Evolutionary conservation across 2,888 invertebrate species (phyloP).

Genomic region (Rotaria magnacalcarata): DNA sequence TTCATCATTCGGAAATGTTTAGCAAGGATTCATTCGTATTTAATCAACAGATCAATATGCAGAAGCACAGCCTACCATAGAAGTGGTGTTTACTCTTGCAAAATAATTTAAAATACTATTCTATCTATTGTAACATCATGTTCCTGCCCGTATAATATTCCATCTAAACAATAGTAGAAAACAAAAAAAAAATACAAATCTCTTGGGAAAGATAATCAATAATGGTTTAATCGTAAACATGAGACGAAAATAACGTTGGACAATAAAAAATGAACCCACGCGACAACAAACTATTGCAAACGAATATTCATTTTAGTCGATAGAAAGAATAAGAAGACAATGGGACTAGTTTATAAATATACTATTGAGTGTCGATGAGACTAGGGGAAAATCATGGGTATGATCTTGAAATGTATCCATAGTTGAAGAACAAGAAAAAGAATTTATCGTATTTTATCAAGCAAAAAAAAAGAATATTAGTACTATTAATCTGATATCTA

Average conservation of each 20-base stretch:
- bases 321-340: neutral
- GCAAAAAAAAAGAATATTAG: too few relatives aligned
- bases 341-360: too few relatives aligned
- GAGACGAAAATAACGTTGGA: neutral
- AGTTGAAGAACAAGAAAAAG: too few relatives aligned
- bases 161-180: neutral
- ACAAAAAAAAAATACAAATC: neutral
- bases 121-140: neutral
- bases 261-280: neutral
- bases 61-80: neutral
- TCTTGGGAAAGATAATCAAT: slow-evolving; percentile 12
- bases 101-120: neutral
- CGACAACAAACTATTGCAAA: neutral
- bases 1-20: too few relatives aligned
- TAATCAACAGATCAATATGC: too few relatives aligned
- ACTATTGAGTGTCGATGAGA: too few relatives aligned
- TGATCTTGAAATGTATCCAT: too few relatives aligned
- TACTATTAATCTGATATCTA: too few relatives aligned
- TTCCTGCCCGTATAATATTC: neutral
- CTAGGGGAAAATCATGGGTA: too few relatives aligned
- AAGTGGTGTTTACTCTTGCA: neutral
- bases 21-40: too few relatives aligned
- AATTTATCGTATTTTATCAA: too few relatives aligned
- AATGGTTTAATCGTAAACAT: neutral
- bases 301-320: neutral